These are phyloP conservation scores for Pseudomyrmex pallidus DNA, from an alignment of 1,140 invertebrate species.

Conservation along the genomic window DNA sequence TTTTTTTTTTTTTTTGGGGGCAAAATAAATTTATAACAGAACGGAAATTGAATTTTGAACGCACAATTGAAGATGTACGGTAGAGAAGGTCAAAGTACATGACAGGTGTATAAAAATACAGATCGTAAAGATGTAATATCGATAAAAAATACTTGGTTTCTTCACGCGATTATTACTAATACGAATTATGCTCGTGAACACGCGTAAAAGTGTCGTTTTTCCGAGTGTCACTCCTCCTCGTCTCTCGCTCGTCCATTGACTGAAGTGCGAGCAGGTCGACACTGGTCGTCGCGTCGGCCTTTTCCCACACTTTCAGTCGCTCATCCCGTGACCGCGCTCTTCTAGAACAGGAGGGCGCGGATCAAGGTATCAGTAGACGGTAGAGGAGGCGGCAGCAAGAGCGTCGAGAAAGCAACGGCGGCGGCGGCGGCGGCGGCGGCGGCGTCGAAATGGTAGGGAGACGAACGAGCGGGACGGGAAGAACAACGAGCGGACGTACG, in stretches of 20 bases:
- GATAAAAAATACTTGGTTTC: no score
- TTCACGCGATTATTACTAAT: background rate
- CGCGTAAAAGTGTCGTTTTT: background rate
- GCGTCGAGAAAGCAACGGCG: conserved; percentile 45
- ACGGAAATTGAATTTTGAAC: no score
- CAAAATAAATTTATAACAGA: no score
- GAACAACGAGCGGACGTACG: conserved; percentile 10
- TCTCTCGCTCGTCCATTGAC: background rate
- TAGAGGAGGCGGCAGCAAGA: conserved; percentile 74
- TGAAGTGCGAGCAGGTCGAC: background rate
- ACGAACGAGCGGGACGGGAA: conserved; percentile 52
- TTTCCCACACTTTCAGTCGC: conserved; percentile 29
- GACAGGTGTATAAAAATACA: no score
- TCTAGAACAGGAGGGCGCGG: conserved; percentile 76
- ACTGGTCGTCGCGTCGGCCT: background rate
- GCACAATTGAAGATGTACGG: no score
- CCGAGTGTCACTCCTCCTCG: background rate
- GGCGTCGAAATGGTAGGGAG: conserved; percentile 32
- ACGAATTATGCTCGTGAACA: background rate
- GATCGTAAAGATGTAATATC: no score
- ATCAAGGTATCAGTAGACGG: conserved; percentile 83
- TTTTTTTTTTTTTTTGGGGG: background rate
- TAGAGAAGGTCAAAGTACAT: no score
- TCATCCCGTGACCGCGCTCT: conserved; percentile 79
- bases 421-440: conserved; percentile 63